A percentile compares a stretch with the other conserved stretches of the same genome.
Evolutionary conservation across 2,888 invertebrate genomes (phyloP).

Genomic region (Tenthredo livida): DNA sequence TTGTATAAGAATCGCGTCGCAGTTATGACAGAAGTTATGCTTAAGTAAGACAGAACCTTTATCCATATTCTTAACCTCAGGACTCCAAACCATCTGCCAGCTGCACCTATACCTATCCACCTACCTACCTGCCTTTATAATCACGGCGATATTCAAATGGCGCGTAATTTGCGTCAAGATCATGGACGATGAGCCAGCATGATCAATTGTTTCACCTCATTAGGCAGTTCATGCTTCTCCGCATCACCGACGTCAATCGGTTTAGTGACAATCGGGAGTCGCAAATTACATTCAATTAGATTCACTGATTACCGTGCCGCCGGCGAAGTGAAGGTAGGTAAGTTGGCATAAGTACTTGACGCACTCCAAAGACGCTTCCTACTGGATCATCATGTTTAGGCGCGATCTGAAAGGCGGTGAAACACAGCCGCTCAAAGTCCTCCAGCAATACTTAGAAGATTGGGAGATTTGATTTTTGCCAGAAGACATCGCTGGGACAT

Average conservation of each 20-base stretch:
- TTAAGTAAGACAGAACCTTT: background rate
- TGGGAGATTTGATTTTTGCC: background rate
- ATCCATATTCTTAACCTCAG: background rate
- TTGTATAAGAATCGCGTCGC: background rate
- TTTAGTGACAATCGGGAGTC: conserved; percentile 45
- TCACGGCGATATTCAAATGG: conserved; percentile 27
- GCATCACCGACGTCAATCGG: conserved; percentile 36
- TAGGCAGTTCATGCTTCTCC: conserved; percentile 40
- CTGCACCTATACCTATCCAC: background rate
- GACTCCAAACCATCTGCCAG: background rate
- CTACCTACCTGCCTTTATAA: conserved; percentile 2
- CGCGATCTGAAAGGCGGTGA: background rate
- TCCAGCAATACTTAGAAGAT: background rate
- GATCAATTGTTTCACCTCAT: conserved; percentile 48
- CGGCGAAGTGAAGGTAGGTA: conserved; percentile 7
- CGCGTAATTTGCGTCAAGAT: conserved; percentile 42
- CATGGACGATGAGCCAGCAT: conserved; percentile 42
- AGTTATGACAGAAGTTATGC: background rate
- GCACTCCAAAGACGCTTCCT: background rate
- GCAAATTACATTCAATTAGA: conserved; percentile 47
- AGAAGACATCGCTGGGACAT: background rate
- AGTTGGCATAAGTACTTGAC: background rate
- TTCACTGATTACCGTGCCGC: conserved; percentile 47
- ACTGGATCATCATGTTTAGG: background rate
- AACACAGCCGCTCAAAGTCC: background rate